Conservation (phyloP, 2,888 invertebrate species). For the Leucophenga montana region DNA sequence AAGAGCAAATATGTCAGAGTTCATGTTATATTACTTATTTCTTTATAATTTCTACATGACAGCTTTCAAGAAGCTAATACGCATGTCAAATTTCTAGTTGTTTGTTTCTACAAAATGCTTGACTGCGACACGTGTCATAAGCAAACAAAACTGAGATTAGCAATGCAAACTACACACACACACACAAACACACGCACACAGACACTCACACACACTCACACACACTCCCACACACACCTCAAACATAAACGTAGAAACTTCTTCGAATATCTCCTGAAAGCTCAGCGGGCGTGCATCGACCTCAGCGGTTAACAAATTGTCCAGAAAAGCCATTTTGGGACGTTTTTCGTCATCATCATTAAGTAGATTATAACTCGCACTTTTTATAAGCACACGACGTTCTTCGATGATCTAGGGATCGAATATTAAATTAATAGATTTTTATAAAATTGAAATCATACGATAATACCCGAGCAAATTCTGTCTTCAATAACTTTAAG, state of each 20-base stretch:
- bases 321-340: conserved; percentile 62
- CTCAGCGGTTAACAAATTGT: conserved; percentile 58
- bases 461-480: conserved; percentile 42
- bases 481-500: conserved; percentile 54
- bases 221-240: conserved; percentile 52
- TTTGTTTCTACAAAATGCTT: no score
- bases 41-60: no score
- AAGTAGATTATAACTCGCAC: conserved; percentile 18
- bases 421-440: not conserved
- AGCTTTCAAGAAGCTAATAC: no score
- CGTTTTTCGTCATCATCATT: conserved; percentile 39
- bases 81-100: no score
- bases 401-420: conserved; percentile 47
- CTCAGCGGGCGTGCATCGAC: conserved; percentile 56
- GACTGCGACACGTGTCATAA: no score
- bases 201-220: no score
- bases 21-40: no score
- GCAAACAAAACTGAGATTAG: not conserved
- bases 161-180: not conserved
- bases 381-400: conserved; percentile 40
- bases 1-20: no score
- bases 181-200: no score
- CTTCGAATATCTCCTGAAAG: conserved; percentile 60
- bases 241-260: conserved; percentile 66
- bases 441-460: not conserved